These are phyloP conservation scores for Gambusia affinis DNA, from an alignment of 2,113 vertebrate genomes.

Conservation along the genomic window DNA sequence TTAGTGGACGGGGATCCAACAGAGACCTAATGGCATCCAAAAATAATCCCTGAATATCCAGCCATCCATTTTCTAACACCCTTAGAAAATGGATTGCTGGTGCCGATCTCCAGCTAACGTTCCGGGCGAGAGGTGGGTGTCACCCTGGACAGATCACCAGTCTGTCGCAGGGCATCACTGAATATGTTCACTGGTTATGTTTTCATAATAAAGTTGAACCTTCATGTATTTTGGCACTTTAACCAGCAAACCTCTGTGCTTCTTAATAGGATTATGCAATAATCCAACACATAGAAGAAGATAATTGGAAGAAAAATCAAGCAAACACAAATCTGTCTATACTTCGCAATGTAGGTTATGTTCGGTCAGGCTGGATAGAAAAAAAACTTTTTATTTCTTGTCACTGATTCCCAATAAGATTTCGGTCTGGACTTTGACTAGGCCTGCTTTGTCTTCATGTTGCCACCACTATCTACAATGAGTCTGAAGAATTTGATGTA, in stretches of 20 bases:
- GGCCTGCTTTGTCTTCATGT: too few species aligned
- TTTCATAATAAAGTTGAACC: neutral
- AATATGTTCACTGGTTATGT: neutral
- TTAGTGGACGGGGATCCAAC: neutral
- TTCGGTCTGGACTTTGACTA: neutral
- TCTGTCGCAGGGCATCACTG: too few species aligned
- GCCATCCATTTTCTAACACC: too few species aligned
- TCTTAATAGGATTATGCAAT: too few species aligned
- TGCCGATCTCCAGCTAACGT: too few species aligned
- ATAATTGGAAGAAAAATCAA: neutral
- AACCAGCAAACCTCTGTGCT: neutral
- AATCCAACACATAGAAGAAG: neutral
- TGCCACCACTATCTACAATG: too few species aligned
- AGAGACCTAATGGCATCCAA: neutral
- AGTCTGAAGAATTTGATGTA: too few species aligned
- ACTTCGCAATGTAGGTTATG: neutral
- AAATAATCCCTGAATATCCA: neutral
- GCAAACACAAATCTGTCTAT: neutral
- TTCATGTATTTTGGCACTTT: neutral
- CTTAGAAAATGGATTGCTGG: too few species aligned
- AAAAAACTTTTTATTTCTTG: neutral
- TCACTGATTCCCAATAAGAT: neutral
- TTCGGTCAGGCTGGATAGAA: neutral
- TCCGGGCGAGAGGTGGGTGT: too few species aligned
- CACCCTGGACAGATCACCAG: too few species aligned